Conservation (phyloP, 1,140 invertebrate species). For the Halyomorpha halys region DNA sequence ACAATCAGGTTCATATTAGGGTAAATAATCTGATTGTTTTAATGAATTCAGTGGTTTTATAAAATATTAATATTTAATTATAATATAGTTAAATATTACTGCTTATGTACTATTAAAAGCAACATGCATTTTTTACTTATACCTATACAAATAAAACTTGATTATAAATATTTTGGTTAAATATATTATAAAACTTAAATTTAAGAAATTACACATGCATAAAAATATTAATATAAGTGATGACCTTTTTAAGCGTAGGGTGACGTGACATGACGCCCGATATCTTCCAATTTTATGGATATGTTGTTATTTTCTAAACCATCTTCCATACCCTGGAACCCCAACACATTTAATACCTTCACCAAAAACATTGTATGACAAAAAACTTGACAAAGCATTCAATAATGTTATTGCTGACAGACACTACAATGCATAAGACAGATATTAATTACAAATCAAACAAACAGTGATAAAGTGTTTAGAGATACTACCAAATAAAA, state of each 20-base stretch:
- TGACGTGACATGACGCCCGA: background rate
- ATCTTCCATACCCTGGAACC: conserved; percentile 17
- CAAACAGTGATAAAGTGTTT: background rate
- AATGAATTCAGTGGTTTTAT: too few species aligned
- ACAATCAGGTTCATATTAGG: too few species aligned
- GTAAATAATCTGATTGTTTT: too few species aligned
- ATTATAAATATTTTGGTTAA: background rate
- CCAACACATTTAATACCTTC: background rate
- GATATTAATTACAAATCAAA: background rate
- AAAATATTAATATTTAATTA: too few species aligned
- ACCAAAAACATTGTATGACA: background rate
- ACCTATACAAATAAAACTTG: too few species aligned
- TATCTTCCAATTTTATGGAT: conserved; percentile 14
- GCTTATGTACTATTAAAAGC: background rate
- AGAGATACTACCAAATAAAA: background rate
- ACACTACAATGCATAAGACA: background rate
- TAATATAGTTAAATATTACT: too few species aligned
- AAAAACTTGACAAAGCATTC: background rate
- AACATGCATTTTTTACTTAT: background rate
- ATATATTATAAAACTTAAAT: too few species aligned
- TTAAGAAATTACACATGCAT: background rate
- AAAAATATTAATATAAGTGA: conserved; percentile 21
- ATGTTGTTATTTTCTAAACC: conserved; percentile 23
- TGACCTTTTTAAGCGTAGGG: conserved; percentile 9
- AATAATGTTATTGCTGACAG: background rate